phyloP scores from a whole-genome alignment of 2,113 vertebrate species.

The Jacana jacana region DNA sequence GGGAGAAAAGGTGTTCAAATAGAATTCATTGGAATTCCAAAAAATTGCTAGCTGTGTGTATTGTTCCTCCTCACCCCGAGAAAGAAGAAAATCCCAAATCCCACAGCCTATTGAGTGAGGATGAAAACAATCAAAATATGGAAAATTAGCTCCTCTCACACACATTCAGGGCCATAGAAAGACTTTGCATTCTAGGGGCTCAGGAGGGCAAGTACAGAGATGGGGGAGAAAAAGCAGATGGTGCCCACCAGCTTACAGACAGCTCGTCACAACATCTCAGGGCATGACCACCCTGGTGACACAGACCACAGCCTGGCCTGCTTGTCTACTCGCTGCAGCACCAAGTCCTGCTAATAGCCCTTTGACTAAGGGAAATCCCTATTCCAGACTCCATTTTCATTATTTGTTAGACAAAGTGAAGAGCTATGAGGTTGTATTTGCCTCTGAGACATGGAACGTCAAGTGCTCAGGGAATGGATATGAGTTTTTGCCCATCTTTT shows the following conservation, averaged over 20 bases:
- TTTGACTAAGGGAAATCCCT: background rate
- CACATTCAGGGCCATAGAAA: background rate
- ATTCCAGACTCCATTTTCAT: background rate
- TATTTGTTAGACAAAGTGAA: background rate
- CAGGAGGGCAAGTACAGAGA: background rate
- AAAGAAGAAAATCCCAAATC: slow-evolving; percentile 39
- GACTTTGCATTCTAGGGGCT: slow-evolving; percentile 14
- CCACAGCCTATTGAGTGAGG: background rate
- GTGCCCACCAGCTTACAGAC: background rate
- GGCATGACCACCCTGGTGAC: background rate
- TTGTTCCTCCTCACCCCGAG: background rate
- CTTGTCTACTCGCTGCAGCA: background rate
- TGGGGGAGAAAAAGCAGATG: background rate
- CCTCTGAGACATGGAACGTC: background rate
- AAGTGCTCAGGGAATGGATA: background rate
- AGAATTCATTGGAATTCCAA: background rate
- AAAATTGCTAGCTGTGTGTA: background rate
- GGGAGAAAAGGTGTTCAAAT: background rate
- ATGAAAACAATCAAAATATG: background rate
- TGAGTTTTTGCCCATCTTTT: background rate
- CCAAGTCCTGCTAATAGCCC: background rate
- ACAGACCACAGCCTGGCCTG: background rate
- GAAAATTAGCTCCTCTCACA: background rate
- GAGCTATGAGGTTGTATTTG: background rate
- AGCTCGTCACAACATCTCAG: background rate